These are phyloP conservation scores for Lasioglossum leucozonium DNA, from an alignment of 2,888 invertebrate genomes.

Conservation along the genomic window DNA sequence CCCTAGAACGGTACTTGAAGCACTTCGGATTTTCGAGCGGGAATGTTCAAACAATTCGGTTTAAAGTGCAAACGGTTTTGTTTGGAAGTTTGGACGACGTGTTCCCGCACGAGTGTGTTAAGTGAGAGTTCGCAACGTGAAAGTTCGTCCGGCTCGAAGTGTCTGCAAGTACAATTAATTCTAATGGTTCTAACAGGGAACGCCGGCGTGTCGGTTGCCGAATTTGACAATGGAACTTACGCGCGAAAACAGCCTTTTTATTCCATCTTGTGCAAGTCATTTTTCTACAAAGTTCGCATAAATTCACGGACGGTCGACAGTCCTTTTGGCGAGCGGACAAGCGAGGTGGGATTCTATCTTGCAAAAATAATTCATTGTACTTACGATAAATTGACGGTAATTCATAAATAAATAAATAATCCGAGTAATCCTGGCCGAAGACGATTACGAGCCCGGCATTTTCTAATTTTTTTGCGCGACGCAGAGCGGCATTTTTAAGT, in stretches of 20 bases:
- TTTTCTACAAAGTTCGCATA: background rate
- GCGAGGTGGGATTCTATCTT: no score
- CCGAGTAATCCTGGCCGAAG: background rate
- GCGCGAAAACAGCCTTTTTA: background rate
- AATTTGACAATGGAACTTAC: slow-evolving; percentile 2
- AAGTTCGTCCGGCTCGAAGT: slow-evolving; percentile 4
- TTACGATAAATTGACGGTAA: background rate
- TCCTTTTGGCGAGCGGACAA: no score
- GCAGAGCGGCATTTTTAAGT: background rate
- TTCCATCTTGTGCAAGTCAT: background rate
- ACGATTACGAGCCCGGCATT: background rate
- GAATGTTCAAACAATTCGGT: slow-evolving; percentile 1
- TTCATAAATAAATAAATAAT: background rate
- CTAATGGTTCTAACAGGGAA: slow-evolving; percentile 23
- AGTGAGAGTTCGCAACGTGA: slow-evolving; percentile 3
- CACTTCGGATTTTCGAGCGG: background rate
- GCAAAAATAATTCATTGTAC: no score
- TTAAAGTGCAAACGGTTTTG: slow-evolving; percentile 14
- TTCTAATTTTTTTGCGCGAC: background rate
- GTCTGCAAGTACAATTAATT: slow-evolving; percentile 19
- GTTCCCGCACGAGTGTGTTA: slow-evolving; percentile 7
- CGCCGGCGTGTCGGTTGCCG: background rate
- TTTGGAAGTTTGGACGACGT: background rate
- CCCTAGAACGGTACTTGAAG: background rate
- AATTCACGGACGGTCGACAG: no score